Base-by-base conservation (phyloP, 2,797 vertebrate species). In the Sibirionetta formosa region DNA sequence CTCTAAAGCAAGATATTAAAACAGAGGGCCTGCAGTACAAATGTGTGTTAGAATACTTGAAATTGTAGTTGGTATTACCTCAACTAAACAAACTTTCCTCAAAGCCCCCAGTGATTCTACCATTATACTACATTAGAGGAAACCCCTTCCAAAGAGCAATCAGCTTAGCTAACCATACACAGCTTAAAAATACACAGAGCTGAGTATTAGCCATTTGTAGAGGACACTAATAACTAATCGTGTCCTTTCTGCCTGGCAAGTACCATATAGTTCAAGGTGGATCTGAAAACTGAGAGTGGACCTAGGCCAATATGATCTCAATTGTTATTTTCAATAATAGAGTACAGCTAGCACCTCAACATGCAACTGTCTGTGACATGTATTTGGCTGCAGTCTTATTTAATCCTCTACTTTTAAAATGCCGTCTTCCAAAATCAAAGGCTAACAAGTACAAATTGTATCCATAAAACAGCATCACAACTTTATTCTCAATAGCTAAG, bases 401-500 rank as follows among this genome's bases (percentile, higher is more conserved):
- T 93, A 84, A 40, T 78, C 69, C 70, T 92, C 93, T 50, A 9
- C 53, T 86, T 81, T 91, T 86, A 96, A 97, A 51, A 51, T 88
- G 72, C 35, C 83, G 66, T 57, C 83, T 94, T 92, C 1, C 70
- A 82, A 94, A 96, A 54, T 69, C 69, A 71, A 89, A 93, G 91
- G 91, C 69, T 91, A 96, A 92, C 82, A 92, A 77, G 95, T 58
- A 96, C 75, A 92, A 63, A 95, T 31, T 57, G n/a, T 36, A 48
- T 96, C 83, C 65, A 75, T 96, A 78, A 96, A 97, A 94, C 88
- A 97, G 71, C 95, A 95, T 97, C 97, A 82, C 92, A 93, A 95
- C 68, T 93, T 77, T 68, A 91, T 94, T 95, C 92, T 97, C 97
- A 73, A 86, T 65, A 88, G 96, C 96, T 81, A 96, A 98, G 92